phyloP scores from a whole-genome alignment of 2,888 invertebrate species.

The Sesia bembeciformis region DNA sequence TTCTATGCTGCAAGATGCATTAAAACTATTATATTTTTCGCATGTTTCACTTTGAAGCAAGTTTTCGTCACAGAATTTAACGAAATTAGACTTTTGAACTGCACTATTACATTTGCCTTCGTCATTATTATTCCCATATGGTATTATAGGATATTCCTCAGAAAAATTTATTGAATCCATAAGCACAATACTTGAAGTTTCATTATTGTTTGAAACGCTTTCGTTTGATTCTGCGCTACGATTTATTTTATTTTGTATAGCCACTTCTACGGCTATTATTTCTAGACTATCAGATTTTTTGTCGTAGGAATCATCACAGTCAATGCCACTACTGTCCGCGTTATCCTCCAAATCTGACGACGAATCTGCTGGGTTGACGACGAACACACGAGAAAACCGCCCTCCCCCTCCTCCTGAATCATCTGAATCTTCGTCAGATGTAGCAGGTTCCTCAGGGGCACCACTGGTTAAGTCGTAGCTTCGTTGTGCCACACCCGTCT shows the following conservation, averaged over 20 bases:
- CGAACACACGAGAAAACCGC: conserved; percentile 78
- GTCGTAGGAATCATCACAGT: conserved; percentile 78
- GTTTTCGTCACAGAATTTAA: conserved; percentile 55
- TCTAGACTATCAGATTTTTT: conserved; percentile 61
- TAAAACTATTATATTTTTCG: conserved; percentile 62
- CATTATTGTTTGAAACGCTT: conserved; percentile 26
- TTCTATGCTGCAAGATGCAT: conserved; percentile 45
- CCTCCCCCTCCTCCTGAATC: conserved; percentile 73
- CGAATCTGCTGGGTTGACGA: conserved; percentile 78
- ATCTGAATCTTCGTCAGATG: conserved; percentile 65
- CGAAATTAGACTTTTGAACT: conserved; percentile 32
- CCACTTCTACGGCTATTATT: conserved; percentile 41
- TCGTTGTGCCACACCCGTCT: conserved; percentile 49
- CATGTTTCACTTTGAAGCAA: conserved; percentile 65
- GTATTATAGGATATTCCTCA: conserved; percentile 43
- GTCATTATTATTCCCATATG: conserved; percentile 33
- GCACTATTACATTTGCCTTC: conserved; percentile 32
- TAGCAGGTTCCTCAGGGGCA: conserved; percentile 60
- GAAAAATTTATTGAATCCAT: conserved; percentile 52
- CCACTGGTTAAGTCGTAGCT: conserved; percentile 63
- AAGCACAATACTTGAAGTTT: conserved; percentile 40
- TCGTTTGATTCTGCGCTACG: conserved; percentile 28
- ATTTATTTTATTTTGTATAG: conserved; percentile 36
- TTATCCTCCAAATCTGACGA: conserved; percentile 76
- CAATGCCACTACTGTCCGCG: conserved; percentile 73